Percentiles rank a stretch among this genome's conserved stretches.
phyloP scores from a whole-genome alignment of 2,888 invertebrate species.

The Meiosimyza decipiens region DNA sequence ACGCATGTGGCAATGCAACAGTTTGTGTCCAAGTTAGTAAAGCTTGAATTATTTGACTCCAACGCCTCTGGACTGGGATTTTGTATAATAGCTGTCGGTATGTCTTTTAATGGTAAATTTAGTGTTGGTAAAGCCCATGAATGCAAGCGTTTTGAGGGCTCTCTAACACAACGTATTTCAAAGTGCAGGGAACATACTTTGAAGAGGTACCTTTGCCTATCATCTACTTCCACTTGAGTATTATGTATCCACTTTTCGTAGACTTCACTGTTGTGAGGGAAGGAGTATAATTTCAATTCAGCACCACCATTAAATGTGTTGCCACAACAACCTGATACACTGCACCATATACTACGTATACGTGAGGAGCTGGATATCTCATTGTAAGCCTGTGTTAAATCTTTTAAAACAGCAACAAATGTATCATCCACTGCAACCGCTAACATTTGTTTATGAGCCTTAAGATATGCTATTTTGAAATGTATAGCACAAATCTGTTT shows the following conservation, averaged over 20 bases:
- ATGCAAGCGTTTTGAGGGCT: conserved; percentile 44
- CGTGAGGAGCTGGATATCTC: conserved; percentile 44
- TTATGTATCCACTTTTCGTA: conserved; percentile 55
- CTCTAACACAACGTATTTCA: conserved; percentile 45
- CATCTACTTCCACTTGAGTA: conserved; percentile 42
- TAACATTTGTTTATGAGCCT: conserved; percentile 39
- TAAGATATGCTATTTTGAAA: conserved; percentile 48
- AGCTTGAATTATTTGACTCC: conserved; percentile 28
- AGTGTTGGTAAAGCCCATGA: conserved; percentile 55
- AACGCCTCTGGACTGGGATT: conserved; percentile 23
- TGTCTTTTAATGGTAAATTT: conserved; percentile 42
- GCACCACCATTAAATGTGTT: conserved; percentile 26
- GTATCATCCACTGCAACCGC: conserved; percentile 1
- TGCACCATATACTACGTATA: conserved; percentile 47
- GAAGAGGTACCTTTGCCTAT: conserved; percentile 47
- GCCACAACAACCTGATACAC: conserved; percentile 46
- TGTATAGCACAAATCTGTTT: conserved; percentile 51
- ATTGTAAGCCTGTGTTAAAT: conserved; percentile 20
- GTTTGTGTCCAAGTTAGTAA: conserved; percentile 41
- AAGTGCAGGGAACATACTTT: conserved; percentile 53
- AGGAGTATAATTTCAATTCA: conserved; percentile 45
- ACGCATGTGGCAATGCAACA: conserved; percentile 38
- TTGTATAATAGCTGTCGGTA: conserved; percentile 17
- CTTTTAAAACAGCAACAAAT: not conserved
- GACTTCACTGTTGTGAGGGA: conserved; percentile 50